A percentile compares a stretch with the other conserved stretches of the same genome.
Evolutionary conservation across 2,888 invertebrate genomes (phyloP).

Genomic region (Ephialtes manifestator): DNA sequence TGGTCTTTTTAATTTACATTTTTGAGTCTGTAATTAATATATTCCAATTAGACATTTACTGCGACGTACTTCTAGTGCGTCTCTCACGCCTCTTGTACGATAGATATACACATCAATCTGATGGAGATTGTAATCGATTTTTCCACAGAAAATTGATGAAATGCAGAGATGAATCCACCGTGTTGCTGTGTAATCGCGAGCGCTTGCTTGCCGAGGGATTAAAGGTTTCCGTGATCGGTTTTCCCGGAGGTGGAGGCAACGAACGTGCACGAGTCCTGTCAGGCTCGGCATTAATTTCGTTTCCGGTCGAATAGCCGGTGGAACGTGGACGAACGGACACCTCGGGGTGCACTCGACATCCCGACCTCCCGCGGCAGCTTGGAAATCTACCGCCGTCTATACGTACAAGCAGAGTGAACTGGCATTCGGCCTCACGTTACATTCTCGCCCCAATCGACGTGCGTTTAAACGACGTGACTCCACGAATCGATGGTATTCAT

Average conservation of each 20-base stretch:
- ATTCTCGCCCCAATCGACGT: slow-evolving; percentile 20
- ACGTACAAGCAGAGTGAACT: slow-evolving; percentile 8
- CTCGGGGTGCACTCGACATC: slow-evolving; percentile 29
- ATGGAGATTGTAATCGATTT: slow-evolving; percentile 75
- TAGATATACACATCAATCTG: not conserved
- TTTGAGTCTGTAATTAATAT: slow-evolving; percentile 19
- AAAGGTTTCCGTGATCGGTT: slow-evolving; percentile 72
- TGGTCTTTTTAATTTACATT: not conserved
- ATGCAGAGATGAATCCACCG: slow-evolving; percentile 54
- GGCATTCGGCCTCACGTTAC: not conserved
- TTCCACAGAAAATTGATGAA: slow-evolving; percentile 69
- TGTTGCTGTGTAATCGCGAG: slow-evolving; percentile 33
- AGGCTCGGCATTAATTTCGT: slow-evolving; percentile 57
- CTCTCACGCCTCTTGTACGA: not conserved
- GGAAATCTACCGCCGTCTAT: slow-evolving; percentile 40
- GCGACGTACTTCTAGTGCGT: not conserved
- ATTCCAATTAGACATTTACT: slow-evolving; percentile 37
- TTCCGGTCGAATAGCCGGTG: slow-evolving; percentile 58
- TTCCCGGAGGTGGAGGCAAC: slow-evolving; percentile 47
- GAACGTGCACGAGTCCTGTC: slow-evolving; percentile 15
- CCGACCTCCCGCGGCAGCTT: slow-evolving; percentile 44
- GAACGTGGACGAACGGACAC: slow-evolving; percentile 48
- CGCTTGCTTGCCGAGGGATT: slow-evolving; percentile 73
- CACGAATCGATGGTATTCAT: slow-evolving; percentile 51
- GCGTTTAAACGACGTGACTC: slow-evolving; percentile 36